Conservation (phyloP, 2,797 vertebrate genomes). For the Phrynocephalus vlangalii region DNA sequence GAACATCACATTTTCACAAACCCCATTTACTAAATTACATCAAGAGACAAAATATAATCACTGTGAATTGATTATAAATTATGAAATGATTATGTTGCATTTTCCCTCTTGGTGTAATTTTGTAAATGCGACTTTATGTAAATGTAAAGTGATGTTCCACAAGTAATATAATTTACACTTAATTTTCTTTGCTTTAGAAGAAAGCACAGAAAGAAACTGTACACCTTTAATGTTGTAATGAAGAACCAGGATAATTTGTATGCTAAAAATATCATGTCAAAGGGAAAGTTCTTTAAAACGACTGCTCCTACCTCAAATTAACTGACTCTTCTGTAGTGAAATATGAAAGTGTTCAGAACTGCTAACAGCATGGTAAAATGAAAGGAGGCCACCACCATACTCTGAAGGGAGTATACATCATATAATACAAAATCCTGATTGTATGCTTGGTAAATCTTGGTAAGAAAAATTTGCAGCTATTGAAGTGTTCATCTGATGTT, state of each 20-base stretch:
- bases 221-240: constrained; percentile 51
- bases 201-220: constrained; percentile 43
- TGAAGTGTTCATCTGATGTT: not conserved
- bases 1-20: constrained; percentile 64
- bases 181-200: constrained; percentile 44
- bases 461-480: not conserved
- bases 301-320: constrained; percentile 5
- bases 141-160: constrained; percentile 69
- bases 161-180: constrained; percentile 65
- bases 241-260: constrained; percentile 56
- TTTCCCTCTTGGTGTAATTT: constrained; percentile 75
- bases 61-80: constrained; percentile 76
- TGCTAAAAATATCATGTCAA: not conserved
- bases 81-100: constrained; percentile 70
- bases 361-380: not conserved
- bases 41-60: constrained; percentile 77
- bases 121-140: constrained; percentile 73
- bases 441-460: not conserved
- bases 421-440: not conserved
- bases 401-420: not conserved
- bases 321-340: not conserved
- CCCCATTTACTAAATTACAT: constrained; percentile 71
- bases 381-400: not conserved
- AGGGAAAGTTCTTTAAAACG: not conserved
- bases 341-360: not conserved